These are phyloP conservation scores for Alcedo atthis DNA, from an alignment of 2,797 vertebrate genomes.

Conservation along the genomic window DNA sequence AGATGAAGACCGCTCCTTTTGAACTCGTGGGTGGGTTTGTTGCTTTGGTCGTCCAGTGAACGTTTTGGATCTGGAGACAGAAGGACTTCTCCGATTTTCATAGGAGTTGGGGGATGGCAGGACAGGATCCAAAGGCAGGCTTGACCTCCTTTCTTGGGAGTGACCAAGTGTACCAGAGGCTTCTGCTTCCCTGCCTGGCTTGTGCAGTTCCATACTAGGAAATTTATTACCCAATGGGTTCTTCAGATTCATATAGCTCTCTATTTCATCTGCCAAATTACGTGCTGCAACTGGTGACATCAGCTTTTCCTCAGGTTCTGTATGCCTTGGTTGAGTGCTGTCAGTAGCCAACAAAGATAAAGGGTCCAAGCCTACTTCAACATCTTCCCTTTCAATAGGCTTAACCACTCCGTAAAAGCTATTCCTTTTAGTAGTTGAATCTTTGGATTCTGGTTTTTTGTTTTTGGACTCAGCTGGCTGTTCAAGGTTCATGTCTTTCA, in stretches of 20 bases:
- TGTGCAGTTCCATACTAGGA: slow-evolving; percentile 93
- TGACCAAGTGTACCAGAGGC: neutral
- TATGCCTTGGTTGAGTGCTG: slow-evolving; percentile 73
- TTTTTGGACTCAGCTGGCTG: slow-evolving; percentile 29
- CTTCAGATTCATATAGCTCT: slow-evolving; percentile 96
- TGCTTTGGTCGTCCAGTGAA: slow-evolving; percentile 85
- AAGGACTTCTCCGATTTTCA: slow-evolving; percentile 80
- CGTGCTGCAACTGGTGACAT: slow-evolving; percentile 87
- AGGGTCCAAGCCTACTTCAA: slow-evolving; percentile 91
- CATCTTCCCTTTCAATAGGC: slow-evolving; percentile 87
- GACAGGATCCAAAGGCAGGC: slow-evolving; percentile 84
- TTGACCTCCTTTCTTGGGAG: slow-evolving; percentile 86
- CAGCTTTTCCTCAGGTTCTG: slow-evolving; percentile 83
- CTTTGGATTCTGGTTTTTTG: slow-evolving; percentile 46
- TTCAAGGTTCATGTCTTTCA: neutral
- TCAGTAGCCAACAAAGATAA: slow-evolving; percentile 91
- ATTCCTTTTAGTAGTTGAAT: slow-evolving; percentile 71
- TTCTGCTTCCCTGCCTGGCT: slow-evolving; percentile 54
- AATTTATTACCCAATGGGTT: slow-evolving; percentile 87
- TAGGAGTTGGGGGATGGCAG: slow-evolving; percentile 39
- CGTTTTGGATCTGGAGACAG: slow-evolving; percentile 90
- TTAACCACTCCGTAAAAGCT: slow-evolving; percentile 76
- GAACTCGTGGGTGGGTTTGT: slow-evolving; percentile 59
- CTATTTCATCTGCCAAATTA: slow-evolving; percentile 96
- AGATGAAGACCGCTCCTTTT: slow-evolving; percentile 82